phyloP scores from a whole-genome alignment of 1,140 invertebrate species.

The Leptinotarsa undecemlineata region DNA sequence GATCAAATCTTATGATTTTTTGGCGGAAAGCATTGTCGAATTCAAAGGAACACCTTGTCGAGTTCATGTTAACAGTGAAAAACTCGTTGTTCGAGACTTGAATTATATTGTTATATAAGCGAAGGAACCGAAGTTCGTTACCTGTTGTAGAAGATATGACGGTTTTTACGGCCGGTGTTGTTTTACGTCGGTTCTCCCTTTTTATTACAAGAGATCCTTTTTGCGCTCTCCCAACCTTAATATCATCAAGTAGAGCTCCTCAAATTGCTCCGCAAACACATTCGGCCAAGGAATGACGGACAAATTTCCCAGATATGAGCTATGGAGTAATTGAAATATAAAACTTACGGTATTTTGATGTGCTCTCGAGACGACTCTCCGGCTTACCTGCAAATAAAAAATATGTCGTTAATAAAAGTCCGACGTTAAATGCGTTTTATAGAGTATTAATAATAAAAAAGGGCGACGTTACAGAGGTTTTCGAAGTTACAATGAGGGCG shows the following conservation, averaged over 20 bases:
- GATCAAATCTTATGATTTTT: no score
- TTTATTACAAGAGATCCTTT: conserved; percentile 22
- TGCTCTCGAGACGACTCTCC: conserved; percentile 12
- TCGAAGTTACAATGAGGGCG: background rate
- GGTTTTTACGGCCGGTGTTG: conserved; percentile 26
- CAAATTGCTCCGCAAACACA: conserved; percentile 27
- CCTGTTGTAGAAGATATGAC: conserved; percentile 29
- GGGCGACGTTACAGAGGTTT: conserved; percentile 7
- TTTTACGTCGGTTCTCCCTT: conserved; percentile 22
- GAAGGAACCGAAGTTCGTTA: conserved; percentile 21
- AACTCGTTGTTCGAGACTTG: conserved; percentile 8
- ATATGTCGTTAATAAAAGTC: conserved; percentile 22
- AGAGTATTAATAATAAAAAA: conserved; percentile 24
- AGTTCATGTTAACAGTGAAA: conserved; percentile 13
- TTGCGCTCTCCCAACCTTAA: conserved; percentile 26
- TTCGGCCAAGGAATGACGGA: conserved; percentile 21
- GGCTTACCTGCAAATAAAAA: conserved; percentile 27
- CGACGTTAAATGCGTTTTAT: conserved; percentile 22
- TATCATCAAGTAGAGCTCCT: conserved; percentile 28
- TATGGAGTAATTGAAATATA: conserved; percentile 29
- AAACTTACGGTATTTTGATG: conserved; percentile 28
- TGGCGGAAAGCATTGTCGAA: background rate
- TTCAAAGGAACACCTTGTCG: background rate
- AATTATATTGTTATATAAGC: conserved; percentile 24
- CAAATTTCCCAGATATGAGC: conserved; percentile 24